Evolutionary conservation across 2,888 invertebrate species (phyloP).

Genomic region (Altica lythri): DNA sequence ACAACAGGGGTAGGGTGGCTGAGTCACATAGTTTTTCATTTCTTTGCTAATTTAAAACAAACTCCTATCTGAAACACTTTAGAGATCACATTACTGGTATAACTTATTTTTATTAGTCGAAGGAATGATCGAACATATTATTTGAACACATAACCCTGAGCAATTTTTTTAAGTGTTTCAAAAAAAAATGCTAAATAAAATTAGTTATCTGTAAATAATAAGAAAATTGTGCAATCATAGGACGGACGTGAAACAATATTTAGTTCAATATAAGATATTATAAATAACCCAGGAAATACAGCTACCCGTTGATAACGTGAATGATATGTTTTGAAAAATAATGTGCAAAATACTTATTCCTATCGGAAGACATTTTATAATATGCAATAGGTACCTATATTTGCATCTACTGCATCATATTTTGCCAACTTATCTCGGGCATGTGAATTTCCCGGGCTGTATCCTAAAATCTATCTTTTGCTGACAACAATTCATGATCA

Average conservation of each 20-base stretch:
- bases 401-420: too few relatives aligned
- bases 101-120: too few relatives aligned
- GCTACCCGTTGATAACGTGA: too few relatives aligned
- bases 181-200: neutral
- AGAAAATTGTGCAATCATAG: slow-evolving; percentile 8
- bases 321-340: slow-evolving; percentile 12
- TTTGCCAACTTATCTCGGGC: slow-evolving; percentile 48
- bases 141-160: too few relatives aligned
- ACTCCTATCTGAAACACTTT: too few relatives aligned
- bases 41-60: too few relatives aligned
- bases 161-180: too few relatives aligned
- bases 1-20: too few relatives aligned
- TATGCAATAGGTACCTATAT: too few relatives aligned
- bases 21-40: too few relatives aligned
- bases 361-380: slow-evolving; percentile 16
- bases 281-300: slow-evolving; percentile 43
- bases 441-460: slow-evolving; percentile 68
- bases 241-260: slow-evolving; percentile 26
- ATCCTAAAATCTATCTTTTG: slow-evolving; percentile 90
- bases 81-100: too few relatives aligned
- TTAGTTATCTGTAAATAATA: neutral
- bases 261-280: neutral
- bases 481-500: slow-evolving; percentile 72
- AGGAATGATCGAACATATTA: too few relatives aligned
- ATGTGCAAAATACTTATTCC: neutral